phyloP scores from a whole-genome alignment of 2,888 invertebrate species.

The Xanthostigma xanthostigma region DNA sequence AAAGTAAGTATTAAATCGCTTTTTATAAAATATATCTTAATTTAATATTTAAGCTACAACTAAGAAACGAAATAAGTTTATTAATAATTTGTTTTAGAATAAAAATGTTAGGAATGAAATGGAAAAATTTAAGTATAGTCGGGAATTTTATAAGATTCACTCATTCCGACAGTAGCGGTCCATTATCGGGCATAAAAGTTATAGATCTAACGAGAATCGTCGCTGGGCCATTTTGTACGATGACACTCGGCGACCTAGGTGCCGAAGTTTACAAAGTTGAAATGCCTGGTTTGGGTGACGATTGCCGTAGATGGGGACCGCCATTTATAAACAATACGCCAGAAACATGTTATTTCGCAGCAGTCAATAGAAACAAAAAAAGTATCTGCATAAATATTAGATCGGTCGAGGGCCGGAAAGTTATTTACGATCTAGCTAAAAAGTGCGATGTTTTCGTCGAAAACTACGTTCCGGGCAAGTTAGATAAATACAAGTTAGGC shows the following conservation, averaged over 20 bases:
- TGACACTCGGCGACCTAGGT: constrained; percentile 84
- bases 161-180: constrained; percentile 27
- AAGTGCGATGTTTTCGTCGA: constrained; percentile 82
- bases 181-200: constrained; percentile 54
- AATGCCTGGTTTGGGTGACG: constrained; percentile 68
- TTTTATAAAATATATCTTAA: too few relatives aligned
- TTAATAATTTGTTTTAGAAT: too few relatives aligned
- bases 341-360: constrained; percentile 68
- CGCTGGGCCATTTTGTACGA: constrained; percentile 89
- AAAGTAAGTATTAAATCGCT: too few relatives aligned
- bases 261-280: constrained; percentile 91
- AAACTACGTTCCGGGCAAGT: constrained; percentile 86
- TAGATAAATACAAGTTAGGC: constrained; percentile 61
- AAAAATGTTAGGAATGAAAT: too few relatives aligned
- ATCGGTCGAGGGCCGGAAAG: constrained; percentile 39
- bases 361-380: constrained; percentile 89
- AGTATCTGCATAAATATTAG: constrained; percentile 82
- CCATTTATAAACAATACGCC: constrained; percentile 53
- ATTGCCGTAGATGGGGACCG: constrained; percentile 86
- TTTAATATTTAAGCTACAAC: too few relatives aligned
- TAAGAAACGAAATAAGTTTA: too few relatives aligned
- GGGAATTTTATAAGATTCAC: too few relatives aligned
- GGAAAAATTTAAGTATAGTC: too few relatives aligned
- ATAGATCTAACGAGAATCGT: constrained; percentile 75
- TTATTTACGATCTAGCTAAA: constrained; percentile 55